These are phyloP conservation scores for Conistra vaccinii DNA, from an alignment of 2,888 invertebrate genomes.

Conservation along the genomic window DNA sequence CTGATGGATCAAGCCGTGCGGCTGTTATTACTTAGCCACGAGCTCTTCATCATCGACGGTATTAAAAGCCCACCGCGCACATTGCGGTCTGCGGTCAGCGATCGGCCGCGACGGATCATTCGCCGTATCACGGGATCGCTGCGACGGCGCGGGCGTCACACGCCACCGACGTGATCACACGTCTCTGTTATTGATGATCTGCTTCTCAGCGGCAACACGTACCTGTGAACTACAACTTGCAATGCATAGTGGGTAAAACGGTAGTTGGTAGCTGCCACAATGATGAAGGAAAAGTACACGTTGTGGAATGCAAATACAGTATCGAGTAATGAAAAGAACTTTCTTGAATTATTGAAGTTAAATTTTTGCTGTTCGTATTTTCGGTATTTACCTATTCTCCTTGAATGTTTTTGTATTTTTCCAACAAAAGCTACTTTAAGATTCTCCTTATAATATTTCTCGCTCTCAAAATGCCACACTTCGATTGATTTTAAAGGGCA, in stretches of 20 bases:
- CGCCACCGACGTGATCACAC: slow-evolving; percentile 12
- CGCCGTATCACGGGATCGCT: background rate
- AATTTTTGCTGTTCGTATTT: background rate
- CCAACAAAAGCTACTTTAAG: background rate
- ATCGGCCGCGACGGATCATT: background rate
- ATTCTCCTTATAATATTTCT: background rate
- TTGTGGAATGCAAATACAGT: no score
- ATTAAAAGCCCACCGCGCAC: background rate
- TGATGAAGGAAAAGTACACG: background rate
- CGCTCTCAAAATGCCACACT: background rate
- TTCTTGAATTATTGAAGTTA: background rate
- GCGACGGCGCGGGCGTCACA: slow-evolving; percentile 1
- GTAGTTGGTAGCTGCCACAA: background rate
- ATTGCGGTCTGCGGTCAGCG: background rate
- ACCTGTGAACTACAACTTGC: background rate
- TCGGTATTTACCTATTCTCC: background rate
- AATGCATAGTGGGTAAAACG: background rate
- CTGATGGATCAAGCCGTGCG: no score
- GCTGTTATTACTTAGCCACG: no score
- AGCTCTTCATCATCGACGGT: background rate
- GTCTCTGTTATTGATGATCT: slow-evolving; percentile 3
- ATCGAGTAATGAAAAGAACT: no score
- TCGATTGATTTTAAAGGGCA: background rate
- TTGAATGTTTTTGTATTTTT: background rate
- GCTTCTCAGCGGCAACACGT: background rate